phyloP scores from a whole-genome alignment of 1,140 invertebrate genomes.

The Drosophila miranda region DNA sequence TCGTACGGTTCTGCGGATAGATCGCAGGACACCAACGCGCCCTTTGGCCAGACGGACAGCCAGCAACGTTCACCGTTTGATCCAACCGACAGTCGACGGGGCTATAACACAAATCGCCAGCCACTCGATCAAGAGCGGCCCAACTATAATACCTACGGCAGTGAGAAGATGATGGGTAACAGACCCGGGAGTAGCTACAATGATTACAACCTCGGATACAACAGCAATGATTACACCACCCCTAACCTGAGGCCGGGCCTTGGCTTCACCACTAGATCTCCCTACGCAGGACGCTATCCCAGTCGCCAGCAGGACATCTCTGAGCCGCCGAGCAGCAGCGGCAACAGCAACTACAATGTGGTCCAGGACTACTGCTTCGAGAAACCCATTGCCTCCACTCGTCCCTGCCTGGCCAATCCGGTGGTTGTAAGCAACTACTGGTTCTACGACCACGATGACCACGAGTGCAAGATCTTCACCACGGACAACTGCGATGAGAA shows the following conservation, averaged over 20 bases:
- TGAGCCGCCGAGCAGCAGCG: background rate
- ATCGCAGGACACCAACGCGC: background rate
- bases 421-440: conserved; percentile 65
- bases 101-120: conserved; percentile 23
- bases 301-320: conserved; percentile 14
- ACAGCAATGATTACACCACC: conserved; percentile 10
- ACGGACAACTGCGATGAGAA: conserved; percentile 75
- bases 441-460: conserved; percentile 75
- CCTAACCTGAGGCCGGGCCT: conserved; percentile 10
- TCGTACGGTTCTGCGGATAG: conserved; percentile 10
- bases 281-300: conserved; percentile 9
- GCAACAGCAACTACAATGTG: conserved; percentile 47
- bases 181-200: conserved; percentile 20
- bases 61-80: background rate
- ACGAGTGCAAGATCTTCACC: conserved; percentile 72
- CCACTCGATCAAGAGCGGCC: conserved; percentile 22
- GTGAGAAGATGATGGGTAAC: conserved; percentile 35
- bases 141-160: conserved; percentile 29
- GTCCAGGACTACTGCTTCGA: conserved; percentile 69
- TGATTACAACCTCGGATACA: conserved; percentile 28
- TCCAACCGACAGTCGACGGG: conserved; percentile 1
- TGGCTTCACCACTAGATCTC: conserved; percentile 40
- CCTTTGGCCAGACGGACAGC: conserved; percentile 8
- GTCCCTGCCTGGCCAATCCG: conserved; percentile 46
- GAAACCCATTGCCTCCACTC: conserved; percentile 53